A percentile compares a stretch with the other conserved stretches of the same genome.
phyloP scores from a whole-genome alignment of 92 coral and sea anemone species.

The Porites lobata region DNA sequence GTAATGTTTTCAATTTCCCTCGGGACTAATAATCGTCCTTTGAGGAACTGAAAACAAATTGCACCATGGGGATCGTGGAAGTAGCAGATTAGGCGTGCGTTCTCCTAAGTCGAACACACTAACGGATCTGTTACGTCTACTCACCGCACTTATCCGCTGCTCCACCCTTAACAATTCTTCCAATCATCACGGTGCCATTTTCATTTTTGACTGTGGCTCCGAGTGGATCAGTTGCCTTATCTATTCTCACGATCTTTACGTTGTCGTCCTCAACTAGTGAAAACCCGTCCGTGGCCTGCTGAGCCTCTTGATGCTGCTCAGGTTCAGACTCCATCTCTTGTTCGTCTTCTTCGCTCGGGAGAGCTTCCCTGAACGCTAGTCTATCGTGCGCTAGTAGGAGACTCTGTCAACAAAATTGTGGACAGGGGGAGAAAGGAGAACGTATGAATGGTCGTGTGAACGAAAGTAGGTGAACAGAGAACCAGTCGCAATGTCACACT shows the following conservation, averaged over 20 bases:
- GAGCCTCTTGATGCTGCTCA: slow-evolving; percentile 50
- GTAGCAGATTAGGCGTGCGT: too few species aligned
- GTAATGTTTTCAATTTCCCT: too few species aligned
- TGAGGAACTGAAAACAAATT: too few species aligned
- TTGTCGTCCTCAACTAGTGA: slow-evolving; percentile 93
- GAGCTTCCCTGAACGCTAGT: slow-evolving; percentile 95
- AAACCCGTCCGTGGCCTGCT: slow-evolving; percentile 72
- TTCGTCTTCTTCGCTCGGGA: slow-evolving; percentile 86
- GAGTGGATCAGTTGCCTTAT: slow-evolving; percentile 94
- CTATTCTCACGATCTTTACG: slow-evolving; percentile 93
- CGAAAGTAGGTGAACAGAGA: too few species aligned
- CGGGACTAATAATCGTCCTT: too few species aligned
- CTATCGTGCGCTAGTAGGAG: slow-evolving; percentile 94
- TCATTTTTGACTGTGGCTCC: slow-evolving; percentile 99
- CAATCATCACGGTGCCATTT: slow-evolving; percentile 95
- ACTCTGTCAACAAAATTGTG: slow-evolving; percentile 57
- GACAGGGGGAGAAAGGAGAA: background rate
- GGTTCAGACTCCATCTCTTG: slow-evolving; percentile 73
- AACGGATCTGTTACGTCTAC: slow-evolving; percentile 1
- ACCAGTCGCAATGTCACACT: too few species aligned
- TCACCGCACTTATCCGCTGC: slow-evolving; percentile 99
- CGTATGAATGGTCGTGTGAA: too few species aligned
- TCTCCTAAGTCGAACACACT: too few species aligned
- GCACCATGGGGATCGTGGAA: too few species aligned
- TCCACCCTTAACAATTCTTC: slow-evolving; percentile 96